These are phyloP conservation scores for Drosophila ochracea DNA, from an alignment of 2,888 invertebrate species.

Conservation along the genomic window DNA sequence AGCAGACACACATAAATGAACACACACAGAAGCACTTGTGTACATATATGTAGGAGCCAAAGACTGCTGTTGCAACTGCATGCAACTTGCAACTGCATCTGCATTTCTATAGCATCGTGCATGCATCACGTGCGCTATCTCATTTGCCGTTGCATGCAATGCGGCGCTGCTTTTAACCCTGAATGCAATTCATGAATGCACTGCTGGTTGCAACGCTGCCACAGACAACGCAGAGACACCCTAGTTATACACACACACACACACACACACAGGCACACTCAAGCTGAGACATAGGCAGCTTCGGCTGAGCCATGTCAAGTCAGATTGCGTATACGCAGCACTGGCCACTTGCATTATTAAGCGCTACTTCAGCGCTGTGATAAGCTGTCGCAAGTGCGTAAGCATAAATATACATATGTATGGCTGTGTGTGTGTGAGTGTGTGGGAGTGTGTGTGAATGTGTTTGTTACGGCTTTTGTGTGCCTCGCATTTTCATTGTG, in stretches of 20 bases:
- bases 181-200: conserved; percentile 75
- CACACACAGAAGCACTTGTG: conserved; percentile 2
- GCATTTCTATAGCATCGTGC: conserved; percentile 45
- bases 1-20: conserved; percentile 34
- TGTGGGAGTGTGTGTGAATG: conserved; percentile 6
- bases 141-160: conserved; percentile 62
- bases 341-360: conserved; percentile 78
- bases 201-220: conserved; percentile 4
- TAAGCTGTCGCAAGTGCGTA: conserved; percentile 64
- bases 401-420: neutral
- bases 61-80: conserved; percentile 14
- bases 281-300: neutral
- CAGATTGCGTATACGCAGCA: conserved; percentile 78
- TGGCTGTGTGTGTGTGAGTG: conserved; percentile 15
- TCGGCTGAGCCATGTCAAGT: conserved; percentile 27
- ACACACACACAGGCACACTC: conserved; percentile 18
- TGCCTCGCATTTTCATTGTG: conserved; percentile 68
- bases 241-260: conserved; percentile 9
- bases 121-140: conserved; percentile 73
- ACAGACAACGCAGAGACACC: conserved; percentile 70
- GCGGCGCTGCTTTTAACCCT: conserved; percentile 73
- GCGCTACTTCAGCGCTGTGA: conserved; percentile 61
- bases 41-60: neutral
- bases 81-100: conserved; percentile 19
- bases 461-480: conserved; percentile 27